Percentiles rank a stretch among this genome's conserved stretches.
phyloP scores from a whole-genome alignment of 2,113 vertebrate genomes.

The Lathamus discolor region DNA sequence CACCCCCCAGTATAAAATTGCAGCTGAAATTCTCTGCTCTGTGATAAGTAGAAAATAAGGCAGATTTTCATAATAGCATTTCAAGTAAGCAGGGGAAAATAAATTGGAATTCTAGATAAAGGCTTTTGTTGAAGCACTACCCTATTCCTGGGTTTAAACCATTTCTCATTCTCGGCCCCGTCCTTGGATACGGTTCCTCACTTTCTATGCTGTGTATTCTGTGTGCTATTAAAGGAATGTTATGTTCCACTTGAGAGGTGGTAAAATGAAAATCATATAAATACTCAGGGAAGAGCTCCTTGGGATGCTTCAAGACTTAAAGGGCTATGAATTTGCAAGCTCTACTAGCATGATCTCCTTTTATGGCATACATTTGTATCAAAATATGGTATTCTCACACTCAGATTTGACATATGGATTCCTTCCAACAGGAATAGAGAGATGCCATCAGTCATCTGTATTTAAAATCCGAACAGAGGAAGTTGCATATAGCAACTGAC shows the following conservation, averaged over 20 bases:
- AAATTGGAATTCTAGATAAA: neutral
- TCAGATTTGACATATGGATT: neutral
- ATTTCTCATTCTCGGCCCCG: neutral
- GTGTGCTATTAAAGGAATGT: neutral
- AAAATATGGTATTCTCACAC: neutral
- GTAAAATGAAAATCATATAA: neutral
- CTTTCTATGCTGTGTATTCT: neutral
- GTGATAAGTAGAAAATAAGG: neutral
- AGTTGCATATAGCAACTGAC: neutral
- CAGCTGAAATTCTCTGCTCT: neutral
- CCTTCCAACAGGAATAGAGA: neutral
- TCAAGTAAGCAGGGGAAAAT: neutral
- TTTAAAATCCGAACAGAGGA: neutral
- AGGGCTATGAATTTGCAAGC: slow-evolving; percentile 5
- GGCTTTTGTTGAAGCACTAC: neutral
- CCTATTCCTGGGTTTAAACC: neutral
- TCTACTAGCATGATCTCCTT: neutral
- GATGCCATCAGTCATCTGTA: neutral
- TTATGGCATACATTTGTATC: neutral
- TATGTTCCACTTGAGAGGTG: neutral
- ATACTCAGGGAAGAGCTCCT: neutral
- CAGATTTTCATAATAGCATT: neutral
- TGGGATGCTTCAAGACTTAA: neutral
- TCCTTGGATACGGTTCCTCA: neutral
- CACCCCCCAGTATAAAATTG: neutral